Evolutionary conservation across 1,140 invertebrate genomes (phyloP).

Genomic region (Zophobas atratus): DNA sequence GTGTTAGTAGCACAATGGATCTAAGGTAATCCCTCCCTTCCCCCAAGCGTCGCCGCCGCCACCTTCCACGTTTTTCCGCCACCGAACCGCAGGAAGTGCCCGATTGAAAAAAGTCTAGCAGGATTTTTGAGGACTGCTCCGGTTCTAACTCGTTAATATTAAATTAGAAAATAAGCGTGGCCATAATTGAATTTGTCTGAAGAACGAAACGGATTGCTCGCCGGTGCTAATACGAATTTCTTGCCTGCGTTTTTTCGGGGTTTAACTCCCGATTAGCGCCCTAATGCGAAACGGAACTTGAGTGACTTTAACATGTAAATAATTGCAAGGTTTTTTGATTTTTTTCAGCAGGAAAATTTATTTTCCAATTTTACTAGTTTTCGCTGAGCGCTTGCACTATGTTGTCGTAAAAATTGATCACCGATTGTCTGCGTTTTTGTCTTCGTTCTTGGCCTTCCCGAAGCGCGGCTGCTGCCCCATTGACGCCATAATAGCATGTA

Average conservation of each 20-base stretch:
- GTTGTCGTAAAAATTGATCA: background rate
- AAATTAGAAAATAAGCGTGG: constrained; percentile 32
- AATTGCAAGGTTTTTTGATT: too few relatives aligned
- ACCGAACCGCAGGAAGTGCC: background rate
- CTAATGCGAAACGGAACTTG: too few relatives aligned
- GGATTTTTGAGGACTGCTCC: constrained; percentile 38
- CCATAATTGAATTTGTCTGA: constrained; percentile 44
- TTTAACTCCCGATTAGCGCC: background rate
- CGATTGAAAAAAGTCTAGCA: constrained; percentile 29
- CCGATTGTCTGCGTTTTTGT: background rate
- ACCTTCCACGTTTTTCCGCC: background rate
- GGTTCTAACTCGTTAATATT: constrained; percentile 45
- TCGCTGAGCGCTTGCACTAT: too few relatives aligned
- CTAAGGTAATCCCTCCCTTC: constrained; percentile 19
- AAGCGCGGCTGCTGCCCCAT: constrained; percentile 1
- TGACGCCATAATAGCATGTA: constrained; percentile 35
- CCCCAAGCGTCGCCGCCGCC: background rate
- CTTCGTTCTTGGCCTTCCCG: background rate
- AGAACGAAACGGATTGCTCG: constrained; percentile 26
- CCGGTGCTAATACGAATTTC: constrained; percentile 5
- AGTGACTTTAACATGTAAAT: too few relatives aligned
- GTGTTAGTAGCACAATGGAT: constrained; percentile 52
- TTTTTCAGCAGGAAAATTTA: too few relatives aligned
- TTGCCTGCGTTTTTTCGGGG: background rate
- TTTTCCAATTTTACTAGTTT: too few relatives aligned